A percentile compares a stretch with the other conserved stretches of the same genome.
Conservation (phyloP, 1,140 invertebrate genomes). For the Drosophila subobscura region DNA sequence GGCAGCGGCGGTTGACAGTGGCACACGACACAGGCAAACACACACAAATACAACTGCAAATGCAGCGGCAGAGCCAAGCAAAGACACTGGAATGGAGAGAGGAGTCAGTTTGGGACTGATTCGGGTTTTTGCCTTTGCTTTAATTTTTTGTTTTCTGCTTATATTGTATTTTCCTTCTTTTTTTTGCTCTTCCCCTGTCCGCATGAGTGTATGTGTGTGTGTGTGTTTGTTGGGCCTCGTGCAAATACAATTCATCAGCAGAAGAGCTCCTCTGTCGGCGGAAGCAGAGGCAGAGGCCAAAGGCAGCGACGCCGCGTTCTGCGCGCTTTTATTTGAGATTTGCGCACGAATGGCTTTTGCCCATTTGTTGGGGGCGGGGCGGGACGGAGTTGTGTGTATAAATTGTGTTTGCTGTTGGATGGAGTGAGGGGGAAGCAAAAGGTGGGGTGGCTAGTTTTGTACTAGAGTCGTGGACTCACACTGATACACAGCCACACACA, state of each 20-base stretch:
- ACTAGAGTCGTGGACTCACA: slow-evolving; percentile 48
- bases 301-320: slow-evolving; percentile 34
- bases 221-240: slow-evolving; percentile 43
- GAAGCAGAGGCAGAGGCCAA: no score
- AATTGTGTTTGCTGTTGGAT: slow-evolving; percentile 26
- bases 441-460: slow-evolving; percentile 50
- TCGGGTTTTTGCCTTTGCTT: slow-evolving; percentile 25
- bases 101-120: slow-evolving; percentile 46
- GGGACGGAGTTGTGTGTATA: slow-evolving; percentile 43
- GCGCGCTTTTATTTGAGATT: slow-evolving; percentile 78
- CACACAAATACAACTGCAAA: slow-evolving; percentile 27
- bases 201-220: slow-evolving; percentile 35
- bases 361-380: not conserved
- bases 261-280: slow-evolving; percentile 38
- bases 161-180: slow-evolving; percentile 41
- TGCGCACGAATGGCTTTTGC: slow-evolving; percentile 70
- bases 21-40: slow-evolving; percentile 68
- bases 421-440: slow-evolving; percentile 12
- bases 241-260: slow-evolving; percentile 72
- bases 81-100: slow-evolving; percentile 41
- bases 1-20: slow-evolving; percentile 44
- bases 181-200: slow-evolving; percentile 37
- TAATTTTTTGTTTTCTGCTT: slow-evolving; percentile 45
- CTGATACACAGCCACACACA: slow-evolving; percentile 8
- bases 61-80: slow-evolving; percentile 32